Conservation (phyloP, 2,113 vertebrate genomes). For the Labeo catla region DNA sequence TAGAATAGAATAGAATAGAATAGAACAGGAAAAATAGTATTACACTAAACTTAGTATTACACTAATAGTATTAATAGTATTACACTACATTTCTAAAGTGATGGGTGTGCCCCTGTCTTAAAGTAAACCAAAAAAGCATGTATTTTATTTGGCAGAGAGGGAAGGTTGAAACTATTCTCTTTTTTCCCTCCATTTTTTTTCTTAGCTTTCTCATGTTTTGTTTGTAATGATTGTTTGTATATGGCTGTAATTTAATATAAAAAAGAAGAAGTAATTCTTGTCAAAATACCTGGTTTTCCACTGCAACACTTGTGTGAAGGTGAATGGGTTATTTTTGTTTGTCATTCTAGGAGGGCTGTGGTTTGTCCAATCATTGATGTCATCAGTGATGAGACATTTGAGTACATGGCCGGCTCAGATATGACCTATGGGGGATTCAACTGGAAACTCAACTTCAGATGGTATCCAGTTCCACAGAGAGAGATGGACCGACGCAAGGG, state of each 20-base stretch:
- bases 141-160: neutral
- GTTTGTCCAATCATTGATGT: slow-evolving; percentile 99
- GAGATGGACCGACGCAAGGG: slow-evolving; percentile 98
- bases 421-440: slow-evolving; percentile 99
- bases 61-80: no score
- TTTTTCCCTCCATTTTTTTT: neutral
- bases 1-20: no score
- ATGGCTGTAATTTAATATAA: neutral
- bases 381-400: slow-evolving; percentile 97
- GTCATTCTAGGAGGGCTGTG: slow-evolving; percentile 83
- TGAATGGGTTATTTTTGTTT: slow-evolving; percentile 14
- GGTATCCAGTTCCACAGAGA: slow-evolving; percentile 96
- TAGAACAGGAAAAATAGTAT: no score
- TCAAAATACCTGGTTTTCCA: neutral
- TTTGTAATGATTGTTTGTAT: neutral
- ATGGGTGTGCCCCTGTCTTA: neutral
- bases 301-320: neutral
- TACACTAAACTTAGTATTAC: no score
- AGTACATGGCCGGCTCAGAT: slow-evolving; percentile 98
- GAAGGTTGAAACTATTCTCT: neutral
- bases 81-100: no score
- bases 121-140: neutral
- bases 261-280: neutral
- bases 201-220: neutral
- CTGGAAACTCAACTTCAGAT: slow-evolving; percentile 98